These are phyloP conservation scores for Epizoanthus scotinus DNA, from an alignment of 92 coral and sea anemone genomes.

Conservation along the genomic window DNA sequence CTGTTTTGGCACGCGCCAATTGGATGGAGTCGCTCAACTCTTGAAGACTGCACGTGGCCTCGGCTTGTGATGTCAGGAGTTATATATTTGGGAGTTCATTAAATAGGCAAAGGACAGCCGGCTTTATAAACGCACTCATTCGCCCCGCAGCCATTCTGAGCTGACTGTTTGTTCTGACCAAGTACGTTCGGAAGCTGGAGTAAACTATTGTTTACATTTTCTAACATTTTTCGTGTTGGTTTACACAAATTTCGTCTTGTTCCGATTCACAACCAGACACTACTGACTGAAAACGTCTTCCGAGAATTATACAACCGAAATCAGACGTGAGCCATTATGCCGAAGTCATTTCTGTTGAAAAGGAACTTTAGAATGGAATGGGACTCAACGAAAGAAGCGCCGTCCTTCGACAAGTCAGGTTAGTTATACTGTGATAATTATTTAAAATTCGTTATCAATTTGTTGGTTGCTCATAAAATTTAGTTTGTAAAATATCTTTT, in stretches of 20 bases:
- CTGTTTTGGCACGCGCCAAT: constrained; percentile 7
- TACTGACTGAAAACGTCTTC: background rate
- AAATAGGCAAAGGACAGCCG: constrained; percentile 66
- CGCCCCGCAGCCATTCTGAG: background rate
- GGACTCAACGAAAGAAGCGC: constrained; percentile 4
- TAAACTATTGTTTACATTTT: background rate
- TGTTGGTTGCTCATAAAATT: too few relatives aligned
- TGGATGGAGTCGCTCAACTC: constrained; percentile 14
- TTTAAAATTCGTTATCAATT: background rate
- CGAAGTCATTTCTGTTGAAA: constrained; percentile 75
- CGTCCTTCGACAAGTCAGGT: constrained; percentile 8
- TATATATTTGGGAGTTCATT: constrained; percentile 49
- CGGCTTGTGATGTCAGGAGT: constrained; percentile 26
- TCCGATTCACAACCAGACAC: too few relatives aligned
- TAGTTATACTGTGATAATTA: background rate
- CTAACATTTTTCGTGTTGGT: too few relatives aligned
- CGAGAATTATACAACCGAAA: background rate
- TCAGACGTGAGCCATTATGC: constrained; percentile 50
- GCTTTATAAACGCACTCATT: constrained; percentile 27
- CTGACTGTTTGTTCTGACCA: background rate
- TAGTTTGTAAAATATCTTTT: too few relatives aligned
- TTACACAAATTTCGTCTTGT: too few relatives aligned
- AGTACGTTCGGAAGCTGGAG: background rate
- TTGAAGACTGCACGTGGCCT: constrained; percentile 1
- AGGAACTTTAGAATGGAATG: constrained; percentile 56